These are phyloP conservation scores for Saturnia japonica DNA, from an alignment of 2,888 invertebrate genomes.

Conservation along the genomic window DNA sequence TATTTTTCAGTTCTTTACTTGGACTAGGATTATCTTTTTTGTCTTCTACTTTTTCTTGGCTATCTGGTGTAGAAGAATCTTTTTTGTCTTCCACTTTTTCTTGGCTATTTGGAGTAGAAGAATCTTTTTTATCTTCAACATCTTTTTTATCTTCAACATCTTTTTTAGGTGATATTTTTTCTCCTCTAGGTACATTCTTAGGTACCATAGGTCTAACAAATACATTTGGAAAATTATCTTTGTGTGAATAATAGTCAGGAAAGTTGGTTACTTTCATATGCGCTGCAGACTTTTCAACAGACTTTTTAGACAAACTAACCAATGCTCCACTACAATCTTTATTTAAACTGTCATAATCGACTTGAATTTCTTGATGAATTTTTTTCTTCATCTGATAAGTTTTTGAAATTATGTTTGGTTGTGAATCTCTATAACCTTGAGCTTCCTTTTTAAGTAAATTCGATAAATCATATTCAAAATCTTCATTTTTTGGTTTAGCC, in stretches of 20 bases:
- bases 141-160: constrained; percentile 64
- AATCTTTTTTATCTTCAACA: constrained; percentile 67
- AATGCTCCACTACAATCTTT: constrained; percentile 70
- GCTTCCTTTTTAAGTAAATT: constrained; percentile 80
- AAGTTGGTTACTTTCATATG: constrained; percentile 58
- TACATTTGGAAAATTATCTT: constrained; percentile 52
- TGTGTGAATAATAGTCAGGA: constrained; percentile 39
- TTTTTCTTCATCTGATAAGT: constrained; percentile 60
- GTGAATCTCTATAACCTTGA: constrained; percentile 72
- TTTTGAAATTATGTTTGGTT: constrained; percentile 48
- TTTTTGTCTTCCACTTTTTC: constrained; percentile 56
- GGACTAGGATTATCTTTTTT: constrained; percentile 8
- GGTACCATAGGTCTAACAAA: constrained; percentile 70
- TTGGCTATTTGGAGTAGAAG: constrained; percentile 83
- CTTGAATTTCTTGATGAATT: constrained; percentile 44
- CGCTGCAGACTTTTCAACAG: constrained; percentile 59
- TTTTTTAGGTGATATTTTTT: constrained; percentile 69
- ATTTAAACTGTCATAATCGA: constrained; percentile 55
- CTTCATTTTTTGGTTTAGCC: constrained; percentile 84
- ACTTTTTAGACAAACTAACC: constrained; percentile 58
- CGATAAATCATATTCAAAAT: constrained; percentile 87
- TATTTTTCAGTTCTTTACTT: constrained; percentile 1
- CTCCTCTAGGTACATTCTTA: constrained; percentile 50
- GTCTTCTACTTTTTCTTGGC: constrained; percentile 22
- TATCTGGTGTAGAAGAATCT: constrained; percentile 52